Evolutionary conservation across 2,888 invertebrate species (phyloP).

Genomic region (Patella depressa): DNA sequence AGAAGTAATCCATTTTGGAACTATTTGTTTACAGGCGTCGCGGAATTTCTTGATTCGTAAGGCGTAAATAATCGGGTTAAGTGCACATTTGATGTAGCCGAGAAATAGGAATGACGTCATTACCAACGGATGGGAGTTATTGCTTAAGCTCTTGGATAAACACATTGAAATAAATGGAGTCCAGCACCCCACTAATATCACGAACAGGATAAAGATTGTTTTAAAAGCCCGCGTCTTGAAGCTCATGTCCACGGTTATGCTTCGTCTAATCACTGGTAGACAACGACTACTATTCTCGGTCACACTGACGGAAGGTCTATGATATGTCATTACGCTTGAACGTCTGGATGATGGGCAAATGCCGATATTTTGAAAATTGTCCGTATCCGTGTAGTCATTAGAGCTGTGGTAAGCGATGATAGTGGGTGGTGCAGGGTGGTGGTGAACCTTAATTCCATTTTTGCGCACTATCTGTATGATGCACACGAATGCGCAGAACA

Average conservation of each 20-base stretch:
- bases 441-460: conserved; percentile 44
- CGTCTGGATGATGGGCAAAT: conserved; percentile 37
- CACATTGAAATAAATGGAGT: conserved; percentile 49
- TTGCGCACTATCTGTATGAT: conserved; percentile 55
- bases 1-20: conserved; percentile 22
- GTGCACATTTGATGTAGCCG: conserved; percentile 56
- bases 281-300: neutral
- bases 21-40: conserved; percentile 37
- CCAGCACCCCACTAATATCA: conserved; percentile 55
- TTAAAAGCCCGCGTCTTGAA: conserved; percentile 64
- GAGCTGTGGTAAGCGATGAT: too few relatives aligned
- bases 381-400: conserved; percentile 26
- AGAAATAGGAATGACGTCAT: conserved; percentile 46
- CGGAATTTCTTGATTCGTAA: conserved; percentile 58
- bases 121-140: conserved; percentile 19
- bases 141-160: conserved; percentile 36
- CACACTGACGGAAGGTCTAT: conserved; percentile 6
- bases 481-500: conserved; percentile 50
- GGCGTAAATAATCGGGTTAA: conserved; percentile 63
- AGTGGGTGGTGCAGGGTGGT: conserved; percentile 34
- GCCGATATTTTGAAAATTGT: conserved; percentile 40
- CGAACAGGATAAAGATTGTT: conserved; percentile 59
- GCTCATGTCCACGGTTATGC: conserved; percentile 49
- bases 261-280: neutral
- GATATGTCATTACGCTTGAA: conserved; percentile 28